Conservation (phyloP, 2,888 invertebrate species). For the Orthonevra nobilis region DNA sequence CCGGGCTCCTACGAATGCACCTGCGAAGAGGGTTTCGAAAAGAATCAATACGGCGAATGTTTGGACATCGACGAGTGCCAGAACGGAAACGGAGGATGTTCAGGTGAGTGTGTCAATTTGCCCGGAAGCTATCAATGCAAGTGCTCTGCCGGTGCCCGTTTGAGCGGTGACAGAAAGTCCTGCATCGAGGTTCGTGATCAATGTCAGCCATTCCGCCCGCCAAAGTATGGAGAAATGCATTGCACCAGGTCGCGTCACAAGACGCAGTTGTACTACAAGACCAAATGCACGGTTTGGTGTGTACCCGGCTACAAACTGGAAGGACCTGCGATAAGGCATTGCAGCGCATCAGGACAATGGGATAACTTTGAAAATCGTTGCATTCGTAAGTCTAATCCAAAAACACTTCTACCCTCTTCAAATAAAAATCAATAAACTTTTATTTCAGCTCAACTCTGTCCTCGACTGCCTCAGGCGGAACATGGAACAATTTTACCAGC, state of each 20-base stretch:
- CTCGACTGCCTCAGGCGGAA: slow-evolving; percentile 80
- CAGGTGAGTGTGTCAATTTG: slow-evolving; percentile 80
- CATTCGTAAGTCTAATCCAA: slow-evolving; percentile 82
- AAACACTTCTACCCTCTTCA: no score
- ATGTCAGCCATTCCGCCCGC: slow-evolving; percentile 76
- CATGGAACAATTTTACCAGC: slow-evolving; percentile 82
- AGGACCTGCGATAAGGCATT: slow-evolving; percentile 81
- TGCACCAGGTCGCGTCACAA: slow-evolving; percentile 79
- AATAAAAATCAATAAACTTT: no score
- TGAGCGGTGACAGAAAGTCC: slow-evolving; percentile 74
- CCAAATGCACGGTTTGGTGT: slow-evolving; percentile 78
- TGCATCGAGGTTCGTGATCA: slow-evolving; percentile 75
- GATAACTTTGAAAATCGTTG: slow-evolving; percentile 81
- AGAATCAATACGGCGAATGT: slow-evolving; percentile 80
- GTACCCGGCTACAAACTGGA: slow-evolving; percentile 81
- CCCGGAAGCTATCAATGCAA: slow-evolving; percentile 81
- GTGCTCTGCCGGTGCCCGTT: slow-evolving; percentile 79
- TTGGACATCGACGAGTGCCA: slow-evolving; percentile 83
- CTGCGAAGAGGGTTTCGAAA: slow-evolving; percentile 83
- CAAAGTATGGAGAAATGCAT: slow-evolving; percentile 77
- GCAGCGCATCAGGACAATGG: slow-evolving; percentile 81
- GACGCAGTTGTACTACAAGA: slow-evolving; percentile 77
- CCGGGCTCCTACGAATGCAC: slow-evolving; percentile 82
- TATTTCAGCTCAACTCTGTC: slow-evolving; percentile 81
- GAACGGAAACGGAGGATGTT: slow-evolving; percentile 78